Base-by-base conservation (phyloP, 2,888 invertebrate species). In the Microplitis deprimator region DNA sequence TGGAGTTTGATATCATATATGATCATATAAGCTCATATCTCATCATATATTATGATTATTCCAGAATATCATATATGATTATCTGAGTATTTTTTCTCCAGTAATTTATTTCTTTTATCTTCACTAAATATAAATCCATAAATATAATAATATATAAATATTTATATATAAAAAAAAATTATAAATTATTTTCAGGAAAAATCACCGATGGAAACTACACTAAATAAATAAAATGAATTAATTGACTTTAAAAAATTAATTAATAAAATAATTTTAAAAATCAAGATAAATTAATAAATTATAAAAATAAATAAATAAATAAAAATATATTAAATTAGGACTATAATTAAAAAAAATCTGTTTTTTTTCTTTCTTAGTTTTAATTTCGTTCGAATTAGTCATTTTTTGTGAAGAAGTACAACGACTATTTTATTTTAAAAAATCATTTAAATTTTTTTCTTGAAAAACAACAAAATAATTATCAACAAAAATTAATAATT, bases 151-250 rank as follows among this genome's bases (percentile, higher is more conserved):
- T 0, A 29, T 29, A 29, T 29, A 29, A 4, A 29, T 29, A 29
- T 29, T 29, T 29, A n/a, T 5, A n/a, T 50, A 65, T 65, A 20
- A 64, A 39, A 20, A 65, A 64, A 17, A 50, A 41, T 41, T 65
- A 73, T 59, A 67, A 82, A 79, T 89, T 88, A 82, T 89, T 89
- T 89, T 87, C 89, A 89, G 89, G 87, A 82, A 83, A 84, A 83
- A 80, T 85, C 84, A 86, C 85, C 83, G 86, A 87, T 81, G 87
- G 87, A 85, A 87, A 84, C 83, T 86, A 87, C 50, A 50, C 50
- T 50, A 10, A 67, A 10, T 20, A 10, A 67, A 8, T 65, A 13
- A 65, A 38, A 8, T 65, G 13, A 65, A 65, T 65, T 13, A 38
- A 67, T 67, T 38, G 7, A 38, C 6, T 39, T 39, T 10, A 67